Evolutionary conservation across 2,797 vertebrate genomes (phyloP).

Genomic region (Pampus argenteus): DNA sequence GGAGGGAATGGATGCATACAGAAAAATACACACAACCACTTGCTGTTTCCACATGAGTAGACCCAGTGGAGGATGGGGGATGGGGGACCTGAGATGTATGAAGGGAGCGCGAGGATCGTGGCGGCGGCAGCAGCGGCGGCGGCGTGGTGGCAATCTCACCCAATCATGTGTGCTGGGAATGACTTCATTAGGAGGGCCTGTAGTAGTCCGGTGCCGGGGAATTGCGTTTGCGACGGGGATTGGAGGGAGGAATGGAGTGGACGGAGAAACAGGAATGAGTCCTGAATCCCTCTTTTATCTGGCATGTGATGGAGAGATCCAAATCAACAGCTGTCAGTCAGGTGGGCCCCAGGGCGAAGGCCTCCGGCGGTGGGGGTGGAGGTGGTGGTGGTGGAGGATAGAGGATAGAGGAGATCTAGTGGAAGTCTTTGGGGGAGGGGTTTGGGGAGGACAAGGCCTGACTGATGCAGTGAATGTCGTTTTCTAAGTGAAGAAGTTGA

Average conservation of each 20-base stretch:
- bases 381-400: conserved; percentile 1
- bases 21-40: conserved; percentile 61
- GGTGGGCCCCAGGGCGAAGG: conserved; percentile 70
- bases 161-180: conserved; percentile 79
- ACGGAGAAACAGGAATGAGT: conserved; percentile 64
- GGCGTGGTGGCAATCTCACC: conserved; percentile 68
- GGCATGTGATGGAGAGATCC: conserved; percentile 76
- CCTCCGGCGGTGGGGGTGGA: conserved; percentile 53
- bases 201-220: conserved; percentile 66
- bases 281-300: conserved; percentile 78
- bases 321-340: conserved; percentile 82
- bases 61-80: conserved; percentile 39
- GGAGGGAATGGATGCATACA: conserved; percentile 33
- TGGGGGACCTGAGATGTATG: conserved; percentile 44
- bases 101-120: conserved; percentile 19
- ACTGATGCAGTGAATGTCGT: conserved; percentile 61
- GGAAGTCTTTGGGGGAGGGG: conserved; percentile 7
- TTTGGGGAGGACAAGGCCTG: conserved; percentile 44
- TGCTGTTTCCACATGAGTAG: conserved; percentile 75
- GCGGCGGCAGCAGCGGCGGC: background rate
- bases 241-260: conserved; percentile 36
- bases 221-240: conserved; percentile 64
- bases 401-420: conserved; percentile 30
- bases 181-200: conserved; percentile 78
- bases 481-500: too few relatives aligned